A percentile compares a stretch with the other conserved stretches of the same genome.
These are phyloP conservation scores for Eulemur macaco DNA, from an alignment of 2,113 vertebrate genomes.

Conservation along the genomic window DNA sequence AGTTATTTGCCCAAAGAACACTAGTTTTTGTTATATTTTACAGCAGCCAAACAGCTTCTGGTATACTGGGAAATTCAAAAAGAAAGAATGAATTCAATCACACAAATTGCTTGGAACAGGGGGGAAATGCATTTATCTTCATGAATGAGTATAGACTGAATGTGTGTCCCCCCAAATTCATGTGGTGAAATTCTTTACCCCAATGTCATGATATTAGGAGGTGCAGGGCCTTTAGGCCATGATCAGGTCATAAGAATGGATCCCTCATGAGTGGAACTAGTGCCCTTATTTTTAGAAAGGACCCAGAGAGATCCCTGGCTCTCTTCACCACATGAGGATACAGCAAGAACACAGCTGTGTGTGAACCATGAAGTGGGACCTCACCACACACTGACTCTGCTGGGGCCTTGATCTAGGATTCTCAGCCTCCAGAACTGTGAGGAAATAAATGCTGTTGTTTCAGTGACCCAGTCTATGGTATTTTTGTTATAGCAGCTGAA, in stretches of 20 bases:
- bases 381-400: not conserved
- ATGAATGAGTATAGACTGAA: not conserved
- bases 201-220: not conserved
- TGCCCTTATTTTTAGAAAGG: not conserved
- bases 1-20: not conserved
- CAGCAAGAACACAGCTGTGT: not conserved
- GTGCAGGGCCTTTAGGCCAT: not conserved
- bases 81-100: not conserved
- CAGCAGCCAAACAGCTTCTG: not conserved
- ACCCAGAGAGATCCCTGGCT: not conserved
- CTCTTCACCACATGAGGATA: not conserved
- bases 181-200: not conserved
- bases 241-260: not conserved
- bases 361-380: not conserved
- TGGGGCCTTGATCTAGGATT: not conserved
- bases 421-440: not conserved
- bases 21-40: constrained; percentile 28
- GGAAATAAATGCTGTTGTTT: not conserved
- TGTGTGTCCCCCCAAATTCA: not conserved
- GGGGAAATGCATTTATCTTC: not conserved
- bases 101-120: not conserved
- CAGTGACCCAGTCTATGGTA: not conserved
- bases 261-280: too few relatives aligned
- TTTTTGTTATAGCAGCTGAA: not conserved
- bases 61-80: not conserved